Evolutionary conservation across 2,113 vertebrate genomes (phyloP), one percentile per base, ranked within the genome.

Genomic region (Centropus bengalensis): DNA sequence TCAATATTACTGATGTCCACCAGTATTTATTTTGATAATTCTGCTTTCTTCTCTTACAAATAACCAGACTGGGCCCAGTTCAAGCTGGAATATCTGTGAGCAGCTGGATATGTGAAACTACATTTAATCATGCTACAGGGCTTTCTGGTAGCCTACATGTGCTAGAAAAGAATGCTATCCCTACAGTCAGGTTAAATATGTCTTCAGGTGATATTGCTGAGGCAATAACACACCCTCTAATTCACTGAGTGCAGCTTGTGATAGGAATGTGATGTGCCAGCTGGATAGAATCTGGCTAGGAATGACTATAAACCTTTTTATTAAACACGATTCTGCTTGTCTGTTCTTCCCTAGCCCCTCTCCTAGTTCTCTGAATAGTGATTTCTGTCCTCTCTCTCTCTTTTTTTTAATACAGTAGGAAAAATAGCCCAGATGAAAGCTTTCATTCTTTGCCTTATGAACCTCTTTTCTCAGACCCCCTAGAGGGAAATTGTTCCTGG

Each of bases 281-380:
- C 40, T 94, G 85, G 88, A 90, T 42, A 71, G 56, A 36, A 38
- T 93, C 52, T 58, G 88, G 33, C 22, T 81, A 88, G 44, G 58
- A 93, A 91, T 54, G 16, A 12, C 88, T 78, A 79, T 77, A 95
- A 95, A 82, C 24, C 24, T 79, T 82, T 93, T 52, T 88, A 84
- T 94, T 88, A 82, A 94, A 75, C 47, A 51, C 84, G 76, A 86
- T 90, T 94, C 56, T 14, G 45, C 80, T 71, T 79, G 62, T 89
- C 69, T 88, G 59, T 91, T 58, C 59, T 79, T 91, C 26, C 6
- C 5, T 87, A 28, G 84, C 12, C 12, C 30, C 30, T 73, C 56
- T 2, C 1, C 56, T 75, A 42, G 33, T 77, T 81, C 47, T 88
- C 80, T 51, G 52, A 93, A 78, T 33, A 77, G 33, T 51, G 90